phyloP scores from a whole-genome alignment of 2,888 invertebrate species.

The Aphidius colemani region DNA sequence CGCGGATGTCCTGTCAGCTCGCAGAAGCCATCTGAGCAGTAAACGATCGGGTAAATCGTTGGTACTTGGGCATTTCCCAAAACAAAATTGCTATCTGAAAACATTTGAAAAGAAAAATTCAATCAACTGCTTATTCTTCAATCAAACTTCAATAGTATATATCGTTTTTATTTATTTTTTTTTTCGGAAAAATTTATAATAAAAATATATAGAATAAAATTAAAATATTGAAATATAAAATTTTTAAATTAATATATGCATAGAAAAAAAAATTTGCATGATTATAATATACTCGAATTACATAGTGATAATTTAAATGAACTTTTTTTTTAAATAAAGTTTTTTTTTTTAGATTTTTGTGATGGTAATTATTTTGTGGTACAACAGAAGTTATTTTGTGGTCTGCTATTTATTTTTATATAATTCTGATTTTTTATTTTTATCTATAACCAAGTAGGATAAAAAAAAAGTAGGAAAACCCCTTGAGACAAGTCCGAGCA shows the following conservation, averaged over 20 bases:
- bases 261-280: not conserved
- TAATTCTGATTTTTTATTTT: conserved; percentile 21
- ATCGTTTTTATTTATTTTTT: not conserved
- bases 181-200: too few species aligned
- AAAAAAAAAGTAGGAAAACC: conserved; percentile 10
- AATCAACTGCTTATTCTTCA: too few species aligned
- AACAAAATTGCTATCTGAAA: conserved; percentile 94
- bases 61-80: conserved; percentile 94
- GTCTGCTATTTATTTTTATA: conserved; percentile 22
- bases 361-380: conserved; percentile 26
- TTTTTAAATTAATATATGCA: not conserved
- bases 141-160: too few species aligned
- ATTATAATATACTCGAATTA: too few species aligned
- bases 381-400: conserved; percentile 25
- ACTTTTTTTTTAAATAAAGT: too few species aligned
- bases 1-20: conserved; percentile 92
- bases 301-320: too few species aligned
- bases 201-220: not conserved
- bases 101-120: too few species aligned
- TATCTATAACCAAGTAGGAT: conserved; percentile 1
- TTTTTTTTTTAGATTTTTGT: not conserved
- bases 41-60: conserved; percentile 86
- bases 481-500: conserved; percentile 47
- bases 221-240: not conserved
- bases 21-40: conserved; percentile 95